Percentiles rank a stretch among this genome's conserved stretches.
Conservation (phyloP, 2,888 invertebrate species). For the Sarcophaga subvicina region DNA sequence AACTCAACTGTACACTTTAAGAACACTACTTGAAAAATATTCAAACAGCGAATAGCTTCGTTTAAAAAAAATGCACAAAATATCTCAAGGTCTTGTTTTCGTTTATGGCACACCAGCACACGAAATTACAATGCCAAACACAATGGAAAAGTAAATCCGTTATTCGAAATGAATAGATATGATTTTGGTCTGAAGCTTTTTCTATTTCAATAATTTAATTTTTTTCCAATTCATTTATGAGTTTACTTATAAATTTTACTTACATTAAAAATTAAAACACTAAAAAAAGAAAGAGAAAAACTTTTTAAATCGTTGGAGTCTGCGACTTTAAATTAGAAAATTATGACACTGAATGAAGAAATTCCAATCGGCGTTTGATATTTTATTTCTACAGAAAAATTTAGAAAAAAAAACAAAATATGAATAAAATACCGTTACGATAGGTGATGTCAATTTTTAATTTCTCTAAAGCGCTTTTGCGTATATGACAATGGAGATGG, state of each 20-base stretch:
- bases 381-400: constrained; percentile 37
- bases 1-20: constrained; percentile 64
- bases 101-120: background rate
- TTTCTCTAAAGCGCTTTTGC: constrained; percentile 1
- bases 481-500: too few relatives aligned
- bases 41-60: background rate
- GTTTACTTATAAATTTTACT: constrained; percentile 42
- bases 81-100: constrained; percentile 52
- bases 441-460: constrained; percentile 37
- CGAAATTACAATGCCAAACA: background rate
- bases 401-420: constrained; percentile 15
- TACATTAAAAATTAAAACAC: constrained; percentile 66
- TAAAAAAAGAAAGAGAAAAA: constrained; percentile 39
- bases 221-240: background rate
- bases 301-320: constrained; percentile 37
- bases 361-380: background rate
- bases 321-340: constrained; percentile 57
- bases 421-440: constrained; percentile 53
- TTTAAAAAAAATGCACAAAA: constrained; percentile 20
- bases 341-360: constrained; percentile 53
- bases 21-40: background rate
- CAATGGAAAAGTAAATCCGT: constrained; percentile 35
- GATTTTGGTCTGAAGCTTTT: background rate
- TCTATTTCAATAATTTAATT: background rate
- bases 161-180: constrained; percentile 26